Conservation (phyloP, 2,113 vertebrate species). For the Amphiprion ocellaris region DNA sequence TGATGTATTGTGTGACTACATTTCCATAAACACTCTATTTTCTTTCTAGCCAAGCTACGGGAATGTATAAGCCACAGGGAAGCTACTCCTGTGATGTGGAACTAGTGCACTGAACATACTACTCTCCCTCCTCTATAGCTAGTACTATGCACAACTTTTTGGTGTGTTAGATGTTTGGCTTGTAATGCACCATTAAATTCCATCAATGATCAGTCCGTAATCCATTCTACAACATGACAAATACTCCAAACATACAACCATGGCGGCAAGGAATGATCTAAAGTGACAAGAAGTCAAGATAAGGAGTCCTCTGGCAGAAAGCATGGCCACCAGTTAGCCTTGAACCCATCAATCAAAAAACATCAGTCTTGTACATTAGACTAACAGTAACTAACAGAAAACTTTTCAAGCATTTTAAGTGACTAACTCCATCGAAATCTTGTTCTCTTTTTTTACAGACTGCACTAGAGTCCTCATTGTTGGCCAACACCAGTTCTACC, state of each 20-base stretch:
- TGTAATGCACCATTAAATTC: background rate
- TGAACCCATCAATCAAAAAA: background rate
- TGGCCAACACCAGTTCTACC: no score
- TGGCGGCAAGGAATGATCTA: background rate
- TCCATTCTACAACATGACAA: background rate
- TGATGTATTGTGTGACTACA: constrained; percentile 21
- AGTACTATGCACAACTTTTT: background rate
- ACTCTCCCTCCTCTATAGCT: background rate
- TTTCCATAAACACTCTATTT: constrained; percentile 27
- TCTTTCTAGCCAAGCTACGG: constrained; percentile 13
- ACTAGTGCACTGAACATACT: background rate
- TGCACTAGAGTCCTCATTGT: no score
- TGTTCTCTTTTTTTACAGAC: no score
- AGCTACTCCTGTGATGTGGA: constrained; percentile 20
- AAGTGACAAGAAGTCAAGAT: background rate
- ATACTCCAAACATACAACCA: background rate
- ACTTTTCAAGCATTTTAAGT: no score
- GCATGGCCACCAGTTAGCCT: background rate
- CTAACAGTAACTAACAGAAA: no score
- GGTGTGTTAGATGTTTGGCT: background rate
- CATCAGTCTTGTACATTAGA: no score
- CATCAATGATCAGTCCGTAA: background rate
- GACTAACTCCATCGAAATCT: no score
- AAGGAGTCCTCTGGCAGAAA: background rate
- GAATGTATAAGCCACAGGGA: background rate